Evolutionary conservation across 30 jellyfish, hydroid and myxozoan species (phyloP).

Genomic region (Aurelia coerulea): DNA sequence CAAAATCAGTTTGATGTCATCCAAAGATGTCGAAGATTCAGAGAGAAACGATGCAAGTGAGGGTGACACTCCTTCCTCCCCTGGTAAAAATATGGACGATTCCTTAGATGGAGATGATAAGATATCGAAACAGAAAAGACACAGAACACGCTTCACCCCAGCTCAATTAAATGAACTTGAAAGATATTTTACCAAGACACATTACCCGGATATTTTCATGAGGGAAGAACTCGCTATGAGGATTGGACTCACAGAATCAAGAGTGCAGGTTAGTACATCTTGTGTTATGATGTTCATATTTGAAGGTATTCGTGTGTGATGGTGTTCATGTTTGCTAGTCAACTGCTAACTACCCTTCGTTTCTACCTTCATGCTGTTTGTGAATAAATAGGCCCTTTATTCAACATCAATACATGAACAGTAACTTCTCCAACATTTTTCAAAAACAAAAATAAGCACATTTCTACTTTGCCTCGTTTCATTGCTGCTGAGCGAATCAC

Average conservation of each 20-base stretch:
- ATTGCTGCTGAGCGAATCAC: too few species aligned
- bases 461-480: too few species aligned
- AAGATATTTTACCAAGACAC: slow-evolving; percentile 95
- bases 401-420: too few species aligned
- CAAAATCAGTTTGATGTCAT: slow-evolving; percentile 54
- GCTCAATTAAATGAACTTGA: slow-evolving; percentile 97
- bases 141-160: slow-evolving; percentile 96
- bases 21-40: slow-evolving; percentile 49
- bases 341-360: too few species aligned
- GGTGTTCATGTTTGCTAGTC: too few species aligned
- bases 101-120: slow-evolving; percentile 85
- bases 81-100: slow-evolving; percentile 62
- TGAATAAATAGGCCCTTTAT: too few species aligned
- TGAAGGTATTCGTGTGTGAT: neutral
- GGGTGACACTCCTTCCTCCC: slow-evolving; percentile 42
- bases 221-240: slow-evolving; percentile 99
- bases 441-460: too few species aligned
- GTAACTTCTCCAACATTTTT: too few species aligned
- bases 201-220: slow-evolving; percentile 98
- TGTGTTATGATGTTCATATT: too few species aligned
- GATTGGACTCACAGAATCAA: slow-evolving; percentile 94
- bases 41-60: slow-evolving; percentile 55
- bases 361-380: too few species aligned
- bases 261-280: slow-evolving; percentile 87
- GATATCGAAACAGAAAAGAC: slow-evolving; percentile 93